Percentiles rank a stretch among this genome's conserved stretches.
phyloP scores from a whole-genome alignment of 2,113 vertebrate species.

The Apaloderma vittatum region DNA sequence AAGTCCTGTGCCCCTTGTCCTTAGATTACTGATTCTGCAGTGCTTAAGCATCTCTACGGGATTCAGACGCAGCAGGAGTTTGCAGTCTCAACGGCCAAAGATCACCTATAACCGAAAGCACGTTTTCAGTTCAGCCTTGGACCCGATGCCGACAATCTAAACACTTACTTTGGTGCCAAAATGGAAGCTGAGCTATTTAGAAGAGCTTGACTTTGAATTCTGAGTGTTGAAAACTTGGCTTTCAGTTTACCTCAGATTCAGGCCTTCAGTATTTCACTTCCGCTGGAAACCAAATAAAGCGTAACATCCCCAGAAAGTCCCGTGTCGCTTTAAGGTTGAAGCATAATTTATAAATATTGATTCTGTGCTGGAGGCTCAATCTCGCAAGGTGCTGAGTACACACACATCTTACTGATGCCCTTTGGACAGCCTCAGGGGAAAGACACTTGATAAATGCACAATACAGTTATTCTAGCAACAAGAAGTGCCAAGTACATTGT shows the following conservation, averaged over 20 bases:
- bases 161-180: neutral
- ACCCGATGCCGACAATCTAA: neutral
- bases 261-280: neutral
- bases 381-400: conserved; percentile 35
- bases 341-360: conserved; percentile 37
- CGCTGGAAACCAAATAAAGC: neutral
- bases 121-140: neutral
- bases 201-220: neutral
- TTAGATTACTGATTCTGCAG: neutral
- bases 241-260: neutral
- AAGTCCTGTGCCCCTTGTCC: neutral
- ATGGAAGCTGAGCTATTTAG: neutral
- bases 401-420: conserved; percentile 18
- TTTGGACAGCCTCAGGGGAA: conserved; percentile 44
- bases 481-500: conserved; percentile 48
- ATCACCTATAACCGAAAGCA: neutral
- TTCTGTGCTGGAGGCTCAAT: conserved; percentile 17
- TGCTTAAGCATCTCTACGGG: neutral
- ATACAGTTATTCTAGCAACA: conserved; percentile 4
- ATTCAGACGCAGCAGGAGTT: neutral
- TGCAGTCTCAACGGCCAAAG: neutral
- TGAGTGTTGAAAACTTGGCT: neutral
- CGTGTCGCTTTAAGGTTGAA: neutral
- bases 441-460: conserved; percentile 39
- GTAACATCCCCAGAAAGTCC: neutral